A percentile compares a stretch with the other conserved stretches of the same genome.
Conservation (phyloP, 2,888 invertebrate species). For the Villa cingulata region DNA sequence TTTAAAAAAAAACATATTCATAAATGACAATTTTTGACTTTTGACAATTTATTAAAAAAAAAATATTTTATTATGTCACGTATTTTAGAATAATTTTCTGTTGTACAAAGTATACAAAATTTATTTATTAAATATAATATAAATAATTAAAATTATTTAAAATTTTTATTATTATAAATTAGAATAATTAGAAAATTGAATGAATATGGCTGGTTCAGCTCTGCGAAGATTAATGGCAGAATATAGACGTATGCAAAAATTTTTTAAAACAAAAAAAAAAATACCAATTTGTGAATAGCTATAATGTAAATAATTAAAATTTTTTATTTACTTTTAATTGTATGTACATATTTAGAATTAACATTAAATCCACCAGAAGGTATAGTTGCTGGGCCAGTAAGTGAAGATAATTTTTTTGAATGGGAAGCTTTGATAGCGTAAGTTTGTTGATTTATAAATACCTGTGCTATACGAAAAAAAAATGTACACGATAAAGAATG, state of each 20-base stretch:
- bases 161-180: too few relatives aligned
- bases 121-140: too few relatives aligned
- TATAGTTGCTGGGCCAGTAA: conserved; percentile 93
- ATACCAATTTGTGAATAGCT: background rate
- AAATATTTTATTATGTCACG: too few relatives aligned
- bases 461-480: background rate
- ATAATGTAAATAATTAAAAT: too few relatives aligned
- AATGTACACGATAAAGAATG: background rate
- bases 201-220: conserved; percentile 74
- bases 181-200: too few relatives aligned
- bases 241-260: conserved; percentile 55
- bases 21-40: too few relatives aligned
- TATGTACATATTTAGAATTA: conserved; percentile 44
- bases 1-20: too few relatives aligned
- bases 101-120: too few relatives aligned
- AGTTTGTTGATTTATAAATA: conserved; percentile 19
- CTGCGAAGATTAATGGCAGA: conserved; percentile 74
- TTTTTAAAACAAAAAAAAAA: background rate
- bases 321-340: background rate
- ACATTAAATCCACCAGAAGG: conserved; percentile 96
- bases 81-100: too few relatives aligned
- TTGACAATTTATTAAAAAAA: too few relatives aligned
- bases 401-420: conserved; percentile 99
- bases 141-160: too few relatives aligned
- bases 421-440: conserved; percentile 97